Evolutionary conservation across 2,113 vertebrate genomes (phyloP).

Genomic region (Catharus bicknelli): DNA sequence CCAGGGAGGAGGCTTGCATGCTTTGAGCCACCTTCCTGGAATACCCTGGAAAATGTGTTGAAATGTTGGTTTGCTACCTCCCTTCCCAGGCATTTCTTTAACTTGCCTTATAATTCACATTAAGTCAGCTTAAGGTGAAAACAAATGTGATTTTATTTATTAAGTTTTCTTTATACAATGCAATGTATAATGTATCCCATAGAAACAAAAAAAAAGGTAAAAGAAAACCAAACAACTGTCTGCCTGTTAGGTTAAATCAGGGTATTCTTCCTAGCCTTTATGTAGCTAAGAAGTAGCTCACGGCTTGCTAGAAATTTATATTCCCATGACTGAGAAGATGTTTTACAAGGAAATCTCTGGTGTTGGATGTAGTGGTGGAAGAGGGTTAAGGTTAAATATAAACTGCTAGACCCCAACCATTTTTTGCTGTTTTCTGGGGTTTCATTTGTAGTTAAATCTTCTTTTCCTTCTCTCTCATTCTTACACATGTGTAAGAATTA

Average conservation of each 20-base stretch:
- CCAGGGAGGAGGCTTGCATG: not conserved
- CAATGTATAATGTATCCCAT: not conserved
- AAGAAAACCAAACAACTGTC: not conserved
- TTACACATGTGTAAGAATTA: not conserved
- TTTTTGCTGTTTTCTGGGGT: not conserved
- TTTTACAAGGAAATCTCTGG: not conserved
- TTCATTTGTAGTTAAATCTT: not conserved
- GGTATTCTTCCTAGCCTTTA: not conserved
- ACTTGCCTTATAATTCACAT: not conserved
- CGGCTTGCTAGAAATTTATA: not conserved
- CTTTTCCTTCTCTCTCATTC: not conserved
- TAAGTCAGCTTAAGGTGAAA: not conserved
- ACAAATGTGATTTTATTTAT: not conserved
- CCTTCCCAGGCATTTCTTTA: not conserved
- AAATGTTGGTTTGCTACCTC: not conserved
- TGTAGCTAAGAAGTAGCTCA: not conserved
- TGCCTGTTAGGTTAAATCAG: not conserved
- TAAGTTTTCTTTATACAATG: not conserved
- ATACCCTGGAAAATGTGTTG: not conserved
- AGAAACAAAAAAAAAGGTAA: not conserved
- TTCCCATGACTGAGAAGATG: not conserved
- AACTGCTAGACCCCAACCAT: not conserved
- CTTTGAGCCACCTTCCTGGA: not conserved
- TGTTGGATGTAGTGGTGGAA: not conserved
- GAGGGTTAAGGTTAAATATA: not conserved